These are phyloP conservation scores for Nemurella pictetii DNA, from an alignment of 2,888 invertebrate genomes.

Conservation along the genomic window DNA sequence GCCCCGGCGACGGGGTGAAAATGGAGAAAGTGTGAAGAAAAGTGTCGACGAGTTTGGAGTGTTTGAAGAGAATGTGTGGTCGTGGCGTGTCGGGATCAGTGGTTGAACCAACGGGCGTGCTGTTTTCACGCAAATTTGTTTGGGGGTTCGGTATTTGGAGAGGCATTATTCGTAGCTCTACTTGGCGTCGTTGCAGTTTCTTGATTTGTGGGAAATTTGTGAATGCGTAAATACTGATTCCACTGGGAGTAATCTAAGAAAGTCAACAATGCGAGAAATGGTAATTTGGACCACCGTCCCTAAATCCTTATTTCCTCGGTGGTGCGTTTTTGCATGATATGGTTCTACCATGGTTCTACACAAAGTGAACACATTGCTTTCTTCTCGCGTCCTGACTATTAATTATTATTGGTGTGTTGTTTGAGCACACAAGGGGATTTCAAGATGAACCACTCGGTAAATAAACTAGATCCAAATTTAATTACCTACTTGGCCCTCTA, in stretches of 20 bases:
- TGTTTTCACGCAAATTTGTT: neutral
- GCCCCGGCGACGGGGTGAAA: neutral
- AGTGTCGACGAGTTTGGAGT: neutral
- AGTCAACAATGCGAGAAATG: too few species aligned
- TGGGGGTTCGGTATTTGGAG: too few species aligned
- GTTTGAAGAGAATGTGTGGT: neutral
- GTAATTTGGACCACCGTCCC: too few species aligned
- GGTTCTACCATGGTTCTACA: too few species aligned
- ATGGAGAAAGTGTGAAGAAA: neutral
- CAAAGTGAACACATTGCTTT: too few species aligned
- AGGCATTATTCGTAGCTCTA: too few species aligned
- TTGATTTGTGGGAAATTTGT: too few species aligned
- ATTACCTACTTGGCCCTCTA: neutral
- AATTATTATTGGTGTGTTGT: neutral
- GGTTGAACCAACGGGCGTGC: neutral
- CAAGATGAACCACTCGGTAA: neutral
- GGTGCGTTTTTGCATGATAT: too few species aligned
- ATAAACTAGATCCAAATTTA: neutral
- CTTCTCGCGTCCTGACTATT: neutral
- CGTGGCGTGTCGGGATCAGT: neutral
- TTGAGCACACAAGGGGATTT: neutral
- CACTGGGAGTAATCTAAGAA: too few species aligned
- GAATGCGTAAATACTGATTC: too few species aligned
- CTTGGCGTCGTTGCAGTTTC: too few species aligned
- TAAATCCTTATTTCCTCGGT: too few species aligned